Percentiles rank a stretch among this genome's conserved stretches.
Conservation (phyloP, 1,140 invertebrate genomes). For the Cyphomyrmex costatus region DNA sequence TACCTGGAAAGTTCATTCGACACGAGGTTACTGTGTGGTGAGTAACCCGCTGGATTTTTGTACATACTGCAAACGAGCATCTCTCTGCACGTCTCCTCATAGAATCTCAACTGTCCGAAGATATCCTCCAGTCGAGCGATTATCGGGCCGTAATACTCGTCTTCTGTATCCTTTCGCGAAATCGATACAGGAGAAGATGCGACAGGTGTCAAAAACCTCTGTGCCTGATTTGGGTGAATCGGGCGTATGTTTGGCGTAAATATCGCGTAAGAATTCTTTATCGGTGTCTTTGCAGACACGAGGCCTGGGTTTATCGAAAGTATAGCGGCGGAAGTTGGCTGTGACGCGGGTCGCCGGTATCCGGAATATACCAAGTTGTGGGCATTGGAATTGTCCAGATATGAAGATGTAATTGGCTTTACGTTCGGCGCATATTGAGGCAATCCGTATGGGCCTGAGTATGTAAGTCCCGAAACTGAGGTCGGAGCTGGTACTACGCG, state of each 20-base stretch:
- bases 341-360: slow-evolving; percentile 71
- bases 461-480: slow-evolving; percentile 57
- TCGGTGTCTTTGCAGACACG: slow-evolving; percentile 3
- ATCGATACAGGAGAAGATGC: neutral
- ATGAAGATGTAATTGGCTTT: slow-evolving; percentile 57
- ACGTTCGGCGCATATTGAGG: slow-evolving; percentile 72
- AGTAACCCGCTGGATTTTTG: slow-evolving; percentile 91
- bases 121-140: slow-evolving; percentile 92
- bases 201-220: slow-evolving; percentile 42
- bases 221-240: slow-evolving; percentile 8
- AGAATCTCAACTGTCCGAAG: slow-evolving; percentile 89
- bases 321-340: neutral
- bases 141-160: slow-evolving; percentile 93
- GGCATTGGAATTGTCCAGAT: slow-evolving; percentile 73
- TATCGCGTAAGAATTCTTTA: slow-evolving; percentile 62
- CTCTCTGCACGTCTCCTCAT: slow-evolving; percentile 91
- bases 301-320: slow-evolving; percentile 23
- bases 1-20: slow-evolving; percentile 95
- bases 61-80: slow-evolving; percentile 94
- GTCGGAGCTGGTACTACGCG: slow-evolving; percentile 48
- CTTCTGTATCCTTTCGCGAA: slow-evolving; percentile 82
- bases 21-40: slow-evolving; percentile 94
- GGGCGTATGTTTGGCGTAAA: slow-evolving; percentile 45
- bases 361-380: slow-evolving; percentile 83
- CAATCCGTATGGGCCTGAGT: slow-evolving; percentile 69